phyloP scores from a whole-genome alignment of 2,888 invertebrate species.

The Craniophora ligustri region DNA sequence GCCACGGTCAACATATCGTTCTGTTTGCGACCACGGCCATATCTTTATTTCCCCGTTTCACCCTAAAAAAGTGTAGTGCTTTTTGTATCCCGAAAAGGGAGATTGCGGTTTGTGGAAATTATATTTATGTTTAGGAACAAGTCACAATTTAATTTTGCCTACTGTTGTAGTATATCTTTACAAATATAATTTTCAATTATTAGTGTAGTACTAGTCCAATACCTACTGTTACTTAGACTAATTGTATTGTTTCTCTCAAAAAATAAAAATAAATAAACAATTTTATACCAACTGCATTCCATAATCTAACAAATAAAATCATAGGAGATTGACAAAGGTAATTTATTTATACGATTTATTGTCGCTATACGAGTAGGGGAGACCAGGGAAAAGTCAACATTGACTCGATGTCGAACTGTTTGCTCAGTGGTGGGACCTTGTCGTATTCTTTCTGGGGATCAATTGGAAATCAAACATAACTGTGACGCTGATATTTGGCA shows the following conservation, averaged over 20 bases:
- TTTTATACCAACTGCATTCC: background rate
- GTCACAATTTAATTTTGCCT: background rate
- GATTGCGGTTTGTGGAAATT: conserved; percentile 29
- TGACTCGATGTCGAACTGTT: conserved; percentile 84
- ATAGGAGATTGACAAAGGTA: conserved; percentile 81
- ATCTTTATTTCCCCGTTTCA: conserved; percentile 80
- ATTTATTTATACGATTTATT: conserved; percentile 86
- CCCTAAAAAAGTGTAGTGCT: conserved; percentile 71
- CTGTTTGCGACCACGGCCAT: conserved; percentile 83
- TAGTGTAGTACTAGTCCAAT: no score
- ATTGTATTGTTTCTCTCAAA: no score
- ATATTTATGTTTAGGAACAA: conserved; percentile 34
- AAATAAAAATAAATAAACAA: no score
- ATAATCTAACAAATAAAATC: conserved; percentile 70
- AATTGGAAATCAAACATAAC: conserved; percentile 45
- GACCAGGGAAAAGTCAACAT: conserved; percentile 77
- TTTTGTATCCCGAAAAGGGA: conserved; percentile 58
- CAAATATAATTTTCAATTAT: background rate
- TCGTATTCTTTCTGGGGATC: conserved; percentile 58
- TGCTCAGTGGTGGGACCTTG: conserved; percentile 70
- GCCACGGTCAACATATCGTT: conserved; percentile 84
- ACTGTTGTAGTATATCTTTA: background rate
- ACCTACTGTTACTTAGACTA: no score
- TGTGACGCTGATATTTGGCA: conserved; percentile 20
- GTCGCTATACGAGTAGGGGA: conserved; percentile 70